Evolutionary conservation across 2,888 invertebrate genomes (phyloP).

Genomic region (Phortica magna): DNA sequence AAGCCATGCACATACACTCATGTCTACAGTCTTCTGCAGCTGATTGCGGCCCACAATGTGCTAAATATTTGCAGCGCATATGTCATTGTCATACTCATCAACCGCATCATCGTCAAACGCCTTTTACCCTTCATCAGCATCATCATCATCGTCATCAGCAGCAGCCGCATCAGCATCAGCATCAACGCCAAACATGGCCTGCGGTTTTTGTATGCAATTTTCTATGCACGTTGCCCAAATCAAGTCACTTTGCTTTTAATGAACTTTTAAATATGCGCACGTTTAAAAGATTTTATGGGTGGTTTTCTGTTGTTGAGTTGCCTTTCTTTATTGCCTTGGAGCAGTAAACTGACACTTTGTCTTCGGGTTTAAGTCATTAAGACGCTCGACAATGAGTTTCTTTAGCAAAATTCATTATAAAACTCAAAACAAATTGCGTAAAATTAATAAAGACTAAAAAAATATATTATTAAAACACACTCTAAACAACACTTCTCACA

Average conservation of each 20-base stretch:
- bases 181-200: neutral
- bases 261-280: conserved; percentile 39
- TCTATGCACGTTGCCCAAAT: conserved; percentile 30
- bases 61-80: conserved; percentile 3
- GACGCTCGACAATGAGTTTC: too few species aligned
- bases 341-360: too few species aligned
- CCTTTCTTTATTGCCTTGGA: too few species aligned
- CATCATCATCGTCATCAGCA: neutral
- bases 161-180: neutral
- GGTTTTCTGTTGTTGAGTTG: too few species aligned
- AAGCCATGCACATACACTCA: neutral
- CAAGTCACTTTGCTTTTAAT: conserved; percentile 49
- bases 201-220: conserved; percentile 30
- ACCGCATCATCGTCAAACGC: neutral
- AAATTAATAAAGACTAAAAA: too few species aligned
- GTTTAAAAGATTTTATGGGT: neutral
- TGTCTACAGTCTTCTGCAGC: neutral
- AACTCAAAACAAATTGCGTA: too few species aligned
- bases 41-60: neutral
- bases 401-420: too few species aligned
- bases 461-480: too few species aligned
- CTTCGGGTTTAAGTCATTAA: too few species aligned
- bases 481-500: too few species aligned
- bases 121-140: neutral
- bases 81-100: conserved; percentile 22